These are phyloP conservation scores for Leptinotarsa haldemani DNA, from an alignment of 2,888 invertebrate genomes.

Conservation along the genomic window DNA sequence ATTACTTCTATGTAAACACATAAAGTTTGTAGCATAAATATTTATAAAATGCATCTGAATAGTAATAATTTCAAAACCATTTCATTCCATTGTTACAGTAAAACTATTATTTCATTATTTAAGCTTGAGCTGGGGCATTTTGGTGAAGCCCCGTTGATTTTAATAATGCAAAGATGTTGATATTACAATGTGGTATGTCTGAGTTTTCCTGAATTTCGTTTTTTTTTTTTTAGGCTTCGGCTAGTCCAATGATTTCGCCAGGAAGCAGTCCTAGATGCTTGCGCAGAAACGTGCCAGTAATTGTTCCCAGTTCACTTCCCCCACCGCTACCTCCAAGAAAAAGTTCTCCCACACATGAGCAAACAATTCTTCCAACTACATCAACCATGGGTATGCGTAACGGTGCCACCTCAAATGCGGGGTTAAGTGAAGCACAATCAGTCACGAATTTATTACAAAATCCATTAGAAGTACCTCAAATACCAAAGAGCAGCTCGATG, in stretches of 20 bases:
- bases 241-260: conserved; percentile 71
- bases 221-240: conserved; percentile 62
- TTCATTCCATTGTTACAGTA: background rate
- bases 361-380: conserved; percentile 50
- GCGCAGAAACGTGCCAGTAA: conserved; percentile 62
- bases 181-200: too few species aligned
- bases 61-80: background rate
- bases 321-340: conserved; percentile 76
- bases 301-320: conserved; percentile 62
- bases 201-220: too few species aligned
- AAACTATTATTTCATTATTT: background rate
- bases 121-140: too few species aligned
- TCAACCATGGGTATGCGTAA: conserved; percentile 50
- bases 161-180: too few species aligned
- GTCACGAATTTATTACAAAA: conserved; percentile 58
- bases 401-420: conserved; percentile 45
- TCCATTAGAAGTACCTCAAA: conserved; percentile 54
- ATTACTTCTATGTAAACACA: too few species aligned
- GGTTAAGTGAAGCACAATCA: conserved; percentile 60
- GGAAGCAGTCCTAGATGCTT: conserved; percentile 69
- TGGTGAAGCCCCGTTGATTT: too few species aligned
- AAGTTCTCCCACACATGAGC: conserved; percentile 68
- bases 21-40: too few species aligned
- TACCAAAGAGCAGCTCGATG: conserved; percentile 64
- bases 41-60: too few species aligned